Conservation (phyloP, 2,113 vertebrate species). For the Epinephelus lanceolatus region DNA sequence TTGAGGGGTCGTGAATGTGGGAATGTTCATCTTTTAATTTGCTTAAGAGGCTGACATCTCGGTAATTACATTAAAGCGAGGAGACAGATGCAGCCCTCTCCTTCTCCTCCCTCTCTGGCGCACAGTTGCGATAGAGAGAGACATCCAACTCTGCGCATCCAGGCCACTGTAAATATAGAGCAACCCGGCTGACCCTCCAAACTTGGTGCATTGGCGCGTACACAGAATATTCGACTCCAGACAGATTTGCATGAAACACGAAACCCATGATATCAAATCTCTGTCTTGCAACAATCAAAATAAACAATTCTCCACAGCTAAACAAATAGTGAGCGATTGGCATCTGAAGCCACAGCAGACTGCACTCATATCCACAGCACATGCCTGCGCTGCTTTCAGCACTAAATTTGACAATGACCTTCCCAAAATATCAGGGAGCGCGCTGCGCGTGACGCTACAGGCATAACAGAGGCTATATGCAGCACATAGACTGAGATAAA, state of each 20-base stretch:
- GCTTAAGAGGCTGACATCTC: slow-evolving; percentile 64
- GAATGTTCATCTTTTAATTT: slow-evolving; percentile 66
- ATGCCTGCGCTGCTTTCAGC: slow-evolving; percentile 64
- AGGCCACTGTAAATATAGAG: slow-evolving; percentile 59
- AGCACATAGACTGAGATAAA: slow-evolving; percentile 27
- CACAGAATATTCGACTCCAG: slow-evolving; percentile 2
- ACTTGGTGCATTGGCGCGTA: slow-evolving; percentile 61
- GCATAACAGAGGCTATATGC: slow-evolving; percentile 1
- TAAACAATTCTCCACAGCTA: not conserved
- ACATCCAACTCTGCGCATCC: slow-evolving; percentile 46
- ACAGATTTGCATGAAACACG: not conserved
- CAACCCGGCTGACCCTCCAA: slow-evolving; percentile 47
- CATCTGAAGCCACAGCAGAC: slow-evolving; percentile 34
- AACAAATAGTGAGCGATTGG: slow-evolving; percentile 31
- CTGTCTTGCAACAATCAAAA: not conserved
- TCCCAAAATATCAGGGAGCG: slow-evolving; percentile 76
- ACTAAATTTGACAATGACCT: slow-evolving; percentile 84
- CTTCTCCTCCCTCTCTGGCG: slow-evolving; percentile 38
- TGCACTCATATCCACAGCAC: slow-evolving; percentile 41
- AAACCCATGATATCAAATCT: not conserved
- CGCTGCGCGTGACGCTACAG: slow-evolving; percentile 44
- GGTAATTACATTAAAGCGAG: slow-evolving; percentile 69
- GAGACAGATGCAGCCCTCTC: slow-evolving; percentile 60
- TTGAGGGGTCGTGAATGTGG: slow-evolving; percentile 45
- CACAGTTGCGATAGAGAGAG: slow-evolving; percentile 23